Evolutionary conservation across 35 echinoderm and acorn worm genomes (phyloP).

Genomic region (Anneissia japonica): DNA sequence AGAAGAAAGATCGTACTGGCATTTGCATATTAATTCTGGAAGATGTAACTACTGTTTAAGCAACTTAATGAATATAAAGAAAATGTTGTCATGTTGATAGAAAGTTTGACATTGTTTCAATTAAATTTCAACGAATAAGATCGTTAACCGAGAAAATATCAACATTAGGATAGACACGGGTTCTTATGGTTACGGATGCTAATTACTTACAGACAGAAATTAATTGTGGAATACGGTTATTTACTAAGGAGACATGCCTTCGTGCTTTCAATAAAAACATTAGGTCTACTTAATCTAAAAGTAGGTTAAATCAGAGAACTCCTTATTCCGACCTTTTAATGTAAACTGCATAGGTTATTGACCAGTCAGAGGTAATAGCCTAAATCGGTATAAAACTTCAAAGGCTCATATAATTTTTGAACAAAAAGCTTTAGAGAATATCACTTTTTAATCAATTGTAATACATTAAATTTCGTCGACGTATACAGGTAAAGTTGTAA

Average conservation of each 20-base stretch:
- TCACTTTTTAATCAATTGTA: too few species aligned
- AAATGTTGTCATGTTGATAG: background rate
- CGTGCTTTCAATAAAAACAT: background rate
- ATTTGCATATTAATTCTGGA: background rate
- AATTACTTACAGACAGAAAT: background rate
- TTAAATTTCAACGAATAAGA: background rate
- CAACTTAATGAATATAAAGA: background rate
- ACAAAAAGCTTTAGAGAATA: too few species aligned
- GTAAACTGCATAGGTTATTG: too few species aligned
- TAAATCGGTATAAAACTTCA: too few species aligned
- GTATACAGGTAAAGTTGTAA: too few species aligned
- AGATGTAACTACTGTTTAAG: background rate
- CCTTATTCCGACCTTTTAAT: too few species aligned
- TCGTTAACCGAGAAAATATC: conserved; percentile 1
- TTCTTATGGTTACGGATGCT: background rate
- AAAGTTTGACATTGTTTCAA: background rate
- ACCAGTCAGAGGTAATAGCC: too few species aligned
- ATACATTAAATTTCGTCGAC: too few species aligned
- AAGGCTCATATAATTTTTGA: too few species aligned
- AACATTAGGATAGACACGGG: too few species aligned
- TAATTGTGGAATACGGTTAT: background rate
- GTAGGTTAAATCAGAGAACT: too few species aligned
- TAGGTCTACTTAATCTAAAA: background rate
- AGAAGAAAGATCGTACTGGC: background rate
- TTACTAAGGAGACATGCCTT: background rate